Base-by-base conservation (phyloP, 2,888 invertebrate genomes). In the Troides oblongomaculatus region DNA sequence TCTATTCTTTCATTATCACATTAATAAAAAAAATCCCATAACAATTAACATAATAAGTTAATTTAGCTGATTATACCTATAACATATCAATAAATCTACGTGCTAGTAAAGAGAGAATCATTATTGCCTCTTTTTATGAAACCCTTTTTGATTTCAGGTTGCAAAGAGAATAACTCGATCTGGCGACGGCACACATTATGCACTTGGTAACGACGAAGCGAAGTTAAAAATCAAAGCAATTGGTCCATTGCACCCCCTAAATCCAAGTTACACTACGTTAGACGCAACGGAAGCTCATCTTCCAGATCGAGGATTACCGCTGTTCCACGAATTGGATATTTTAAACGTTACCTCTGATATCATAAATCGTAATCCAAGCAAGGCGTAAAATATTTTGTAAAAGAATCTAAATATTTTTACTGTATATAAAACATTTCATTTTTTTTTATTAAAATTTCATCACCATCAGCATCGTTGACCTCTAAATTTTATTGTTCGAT, bases 141-240 rank as follows among this genome's bases (percentile, higher is more conserved):
- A 46, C 14, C 7, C 8, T 56, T 56, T 56, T 56, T 58, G 61
- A 36, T 69, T 66, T 62, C 73, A 92, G 91, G 90, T 96, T 0
- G 80, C 85, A 72, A 93, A 93, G 72, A 90, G 95, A 50, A 93
- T 94, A 7, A 74, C 88, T 17, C 89, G 94, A 73, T 94, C 94
- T 0, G 96, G 96, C 0, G 96, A 96, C 77, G 95, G 95, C 0
- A 93, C 89, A 0, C 95, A 95, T 77, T 93, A 91, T 60, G 79
- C 85, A 2, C 92, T 94, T 10, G 93, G 93, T 0, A 84, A 79
- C 39, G 89, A 91, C 0, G 84, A 86, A 57, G 84, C 83, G 0
- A 85, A 75, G 66, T 72, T 79, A 2, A 77, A 81, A 0, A 87
- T 89, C 0, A 86, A 82, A 0, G 87, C 90, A 1, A 62, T 79